phyloP scores from a whole-genome alignment of 2,797 vertebrate genomes.

The Rhinogobio ventralis region DNA sequence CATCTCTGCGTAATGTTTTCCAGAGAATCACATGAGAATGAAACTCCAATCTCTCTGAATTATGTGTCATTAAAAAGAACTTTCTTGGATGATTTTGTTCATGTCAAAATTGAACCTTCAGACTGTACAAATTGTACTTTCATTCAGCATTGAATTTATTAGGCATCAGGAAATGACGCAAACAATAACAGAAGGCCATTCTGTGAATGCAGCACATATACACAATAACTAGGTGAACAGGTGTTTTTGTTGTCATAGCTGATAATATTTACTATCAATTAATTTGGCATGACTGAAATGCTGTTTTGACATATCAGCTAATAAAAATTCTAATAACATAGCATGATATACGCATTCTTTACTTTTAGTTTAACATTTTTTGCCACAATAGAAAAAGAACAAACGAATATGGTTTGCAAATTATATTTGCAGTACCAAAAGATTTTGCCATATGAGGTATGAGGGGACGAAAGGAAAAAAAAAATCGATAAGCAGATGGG shows the following conservation, averaged over 20 bases:
- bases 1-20: background rate
- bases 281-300: background rate
- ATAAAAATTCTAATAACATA: background rate
- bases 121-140: background rate
- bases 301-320: background rate
- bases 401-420: background rate
- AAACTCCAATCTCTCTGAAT: background rate
- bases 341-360: background rate
- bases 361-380: background rate
- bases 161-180: background rate
- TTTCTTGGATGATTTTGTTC: background rate
- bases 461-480: constrained; percentile 50
- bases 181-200: background rate
- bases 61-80: background rate
- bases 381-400: background rate
- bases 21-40: constrained; percentile 1
- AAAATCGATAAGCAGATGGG: constrained; percentile 49
- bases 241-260: background rate
- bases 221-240: background rate
- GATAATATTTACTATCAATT: background rate
- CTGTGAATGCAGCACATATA: background rate
- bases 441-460: background rate
- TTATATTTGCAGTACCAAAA: background rate
- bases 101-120: background rate
- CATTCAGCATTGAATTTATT: background rate